A percentile compares a stretch with the other conserved stretches of the same genome.
Conservation (phyloP, 2,797 vertebrate genomes). For the Naso thynnoides region DNA sequence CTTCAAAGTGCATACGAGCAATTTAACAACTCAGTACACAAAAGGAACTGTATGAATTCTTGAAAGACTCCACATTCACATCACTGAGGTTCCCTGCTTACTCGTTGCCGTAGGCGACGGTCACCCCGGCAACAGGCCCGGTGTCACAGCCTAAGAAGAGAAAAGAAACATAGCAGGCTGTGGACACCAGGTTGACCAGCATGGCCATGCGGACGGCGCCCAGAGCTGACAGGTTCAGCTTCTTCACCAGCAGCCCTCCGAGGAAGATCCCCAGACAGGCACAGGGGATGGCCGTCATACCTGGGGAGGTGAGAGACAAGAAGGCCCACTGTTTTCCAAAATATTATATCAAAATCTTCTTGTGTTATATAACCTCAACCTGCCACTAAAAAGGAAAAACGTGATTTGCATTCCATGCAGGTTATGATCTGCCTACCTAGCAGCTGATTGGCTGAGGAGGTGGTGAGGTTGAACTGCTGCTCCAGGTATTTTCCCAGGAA, state of each 20-base stretch:
- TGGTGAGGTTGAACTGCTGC: conserved; percentile 99
- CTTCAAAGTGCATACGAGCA: neutral
- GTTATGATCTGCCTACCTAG: conserved; percentile 86
- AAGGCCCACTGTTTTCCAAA: too few relatives aligned
- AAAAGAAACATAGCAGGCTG: conserved; percentile 97
- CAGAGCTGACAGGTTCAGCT: conserved; percentile 95
- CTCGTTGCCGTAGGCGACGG: conserved; percentile 95
- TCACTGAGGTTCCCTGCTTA: conserved; percentile 78
- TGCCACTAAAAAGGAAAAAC: neutral
- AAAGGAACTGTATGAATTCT: neutral
- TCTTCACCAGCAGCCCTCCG: conserved; percentile 96
- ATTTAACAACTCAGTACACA: neutral
- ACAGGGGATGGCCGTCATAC: conserved; percentile 98
- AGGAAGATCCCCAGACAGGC: conserved; percentile 98
- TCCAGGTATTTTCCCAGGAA: conserved; percentile 98
- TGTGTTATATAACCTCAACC: neutral
- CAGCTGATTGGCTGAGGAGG: conserved; percentile 98
- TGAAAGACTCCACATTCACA: neutral
- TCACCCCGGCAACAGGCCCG: conserved; percentile 96
- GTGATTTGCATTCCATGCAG: neutral
- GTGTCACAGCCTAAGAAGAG: conserved; percentile 98
- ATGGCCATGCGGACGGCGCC: conserved; percentile 98
- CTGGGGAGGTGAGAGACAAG: conserved; percentile 76
- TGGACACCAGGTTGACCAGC: conserved; percentile 97
- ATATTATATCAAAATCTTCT: too few relatives aligned